Conservation (phyloP, 2,113 vertebrate species). For the Poeciliopsis occidentalis region DNA sequence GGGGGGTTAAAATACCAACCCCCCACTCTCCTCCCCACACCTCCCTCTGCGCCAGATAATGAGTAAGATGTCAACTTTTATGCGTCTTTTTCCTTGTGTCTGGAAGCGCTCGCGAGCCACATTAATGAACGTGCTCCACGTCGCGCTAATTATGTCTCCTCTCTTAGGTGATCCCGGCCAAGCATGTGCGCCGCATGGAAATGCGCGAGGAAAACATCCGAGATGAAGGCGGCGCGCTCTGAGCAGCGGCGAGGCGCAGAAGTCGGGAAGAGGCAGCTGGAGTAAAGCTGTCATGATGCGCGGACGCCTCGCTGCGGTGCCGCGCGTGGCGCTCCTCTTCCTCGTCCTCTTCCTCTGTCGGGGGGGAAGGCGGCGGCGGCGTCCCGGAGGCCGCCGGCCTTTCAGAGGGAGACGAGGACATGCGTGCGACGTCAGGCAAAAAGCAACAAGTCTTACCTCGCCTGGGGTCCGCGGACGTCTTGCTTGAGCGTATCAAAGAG, state of each 20-base stretch:
- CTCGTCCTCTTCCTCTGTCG: conserved; percentile 39
- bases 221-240: conserved; percentile 25
- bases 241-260: conserved; percentile 6
- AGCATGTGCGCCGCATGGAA: conserved; percentile 18
- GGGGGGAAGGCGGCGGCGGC: conserved; percentile 31
- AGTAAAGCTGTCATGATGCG: conserved; percentile 22
- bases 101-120: conserved; percentile 19
- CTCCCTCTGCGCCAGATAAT: conserved; percentile 19
- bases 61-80: conserved; percentile 20
- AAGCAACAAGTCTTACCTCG: conserved; percentile 33
- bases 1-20: conserved; percentile 8
- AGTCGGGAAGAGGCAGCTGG: conserved; percentile 13
- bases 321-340: conserved; percentile 49
- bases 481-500: conserved; percentile 21
- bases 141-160: conserved; percentile 44
- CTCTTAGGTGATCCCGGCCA: conserved; percentile 52
- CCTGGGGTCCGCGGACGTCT: conserved; percentile 1
- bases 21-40: too few relatives aligned
- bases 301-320: conserved; percentile 43
- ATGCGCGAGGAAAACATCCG: conserved; percentile 13
- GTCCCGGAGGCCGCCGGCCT: conserved; percentile 26
- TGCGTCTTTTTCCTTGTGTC: conserved; percentile 13
- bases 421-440: conserved; percentile 20
- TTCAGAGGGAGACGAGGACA: conserved; percentile 25
- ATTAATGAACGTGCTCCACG: conserved; percentile 43